A percentile compares a stretch with the other conserved stretches of the same genome.
Evolutionary conservation across 1,140 invertebrate genomes (phyloP).

Genomic region (Brachionus asplanchnoidis): DNA sequence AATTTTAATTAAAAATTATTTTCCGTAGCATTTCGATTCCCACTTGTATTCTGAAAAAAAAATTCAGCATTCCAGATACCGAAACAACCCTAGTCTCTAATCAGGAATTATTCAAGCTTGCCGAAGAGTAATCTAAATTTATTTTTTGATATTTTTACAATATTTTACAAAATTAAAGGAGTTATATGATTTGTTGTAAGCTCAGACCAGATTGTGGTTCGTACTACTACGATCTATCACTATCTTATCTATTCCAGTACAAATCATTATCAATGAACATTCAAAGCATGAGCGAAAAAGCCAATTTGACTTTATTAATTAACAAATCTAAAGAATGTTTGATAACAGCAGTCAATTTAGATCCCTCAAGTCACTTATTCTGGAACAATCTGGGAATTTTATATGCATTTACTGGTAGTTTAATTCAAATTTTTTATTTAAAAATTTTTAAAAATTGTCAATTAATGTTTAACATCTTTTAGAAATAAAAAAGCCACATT

Average conservation of each 20-base stretch:
- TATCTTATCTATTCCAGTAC: slow-evolving; percentile 19
- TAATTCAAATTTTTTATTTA: background rate
- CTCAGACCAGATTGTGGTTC: slow-evolving; percentile 22
- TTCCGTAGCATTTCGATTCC: background rate
- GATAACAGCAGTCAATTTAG: slow-evolving; percentile 29
- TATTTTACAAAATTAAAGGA: background rate
- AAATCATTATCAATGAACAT: background rate
- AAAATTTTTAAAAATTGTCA: too few species aligned
- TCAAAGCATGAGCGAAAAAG: slow-evolving; percentile 15
- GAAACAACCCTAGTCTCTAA: background rate
- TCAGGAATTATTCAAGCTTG: slow-evolving; percentile 11
- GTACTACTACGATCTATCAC: slow-evolving; percentile 10
- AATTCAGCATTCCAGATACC: slow-evolving; percentile 12
- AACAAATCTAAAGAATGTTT: slow-evolving; percentile 32
- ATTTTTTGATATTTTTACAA: too few species aligned
- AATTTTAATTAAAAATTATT: background rate
- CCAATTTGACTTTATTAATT: background rate
- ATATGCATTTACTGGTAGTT: slow-evolving; percentile 12
- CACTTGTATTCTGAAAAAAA: slow-evolving; percentile 3
- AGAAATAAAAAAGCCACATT: slow-evolving; percentile 39
- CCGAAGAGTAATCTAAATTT: slow-evolving; percentile 33
- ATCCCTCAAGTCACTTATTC: background rate
- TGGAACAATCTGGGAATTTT: slow-evolving; percentile 32
- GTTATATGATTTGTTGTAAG: slow-evolving; percentile 35
- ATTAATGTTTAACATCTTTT: background rate